phyloP scores from a whole-genome alignment of 1,140 invertebrate genomes.

The Drosophila melanica region DNA sequence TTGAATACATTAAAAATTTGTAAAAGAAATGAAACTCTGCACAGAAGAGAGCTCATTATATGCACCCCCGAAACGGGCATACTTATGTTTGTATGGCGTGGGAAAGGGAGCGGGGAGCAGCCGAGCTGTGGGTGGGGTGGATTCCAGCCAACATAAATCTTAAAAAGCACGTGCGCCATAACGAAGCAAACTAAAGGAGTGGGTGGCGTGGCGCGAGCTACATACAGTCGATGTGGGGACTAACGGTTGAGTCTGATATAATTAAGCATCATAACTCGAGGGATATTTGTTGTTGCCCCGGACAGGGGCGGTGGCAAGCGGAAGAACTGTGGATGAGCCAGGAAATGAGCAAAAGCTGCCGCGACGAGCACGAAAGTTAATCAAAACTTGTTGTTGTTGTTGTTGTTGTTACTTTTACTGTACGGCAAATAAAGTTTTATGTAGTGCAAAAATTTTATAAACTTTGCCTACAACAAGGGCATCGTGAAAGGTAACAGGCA shows the following conservation, averaged over 20 bases:
- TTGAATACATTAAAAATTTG: slow-evolving; percentile 56
- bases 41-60: slow-evolving; percentile 48
- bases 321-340: slow-evolving; percentile 28
- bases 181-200: background rate
- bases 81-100: slow-evolving; percentile 14
- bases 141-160: slow-evolving; percentile 54
- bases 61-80: slow-evolving; percentile 39
- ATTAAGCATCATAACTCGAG: slow-evolving; percentile 70
- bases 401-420: slow-evolving; percentile 22
- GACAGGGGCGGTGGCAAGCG: too few species aligned
- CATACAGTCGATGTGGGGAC: slow-evolving; percentile 30
- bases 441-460: slow-evolving; percentile 64
- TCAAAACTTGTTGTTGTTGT: slow-evolving; percentile 57
- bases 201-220: background rate
- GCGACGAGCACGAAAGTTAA: slow-evolving; percentile 57
- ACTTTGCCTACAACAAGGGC: slow-evolving; percentile 43
- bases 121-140: background rate
- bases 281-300: slow-evolving; percentile 55
- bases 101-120: background rate
- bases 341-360: slow-evolving; percentile 64
- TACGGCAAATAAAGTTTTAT: slow-evolving; percentile 60
- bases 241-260: slow-evolving; percentile 58
- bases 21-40: slow-evolving; percentile 30
- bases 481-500: slow-evolving; percentile 36
- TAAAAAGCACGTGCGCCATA: slow-evolving; percentile 62